Evolutionary conservation across 2,113 vertebrate genomes (phyloP).

Genomic region (Oryzias javanicus): DNA sequence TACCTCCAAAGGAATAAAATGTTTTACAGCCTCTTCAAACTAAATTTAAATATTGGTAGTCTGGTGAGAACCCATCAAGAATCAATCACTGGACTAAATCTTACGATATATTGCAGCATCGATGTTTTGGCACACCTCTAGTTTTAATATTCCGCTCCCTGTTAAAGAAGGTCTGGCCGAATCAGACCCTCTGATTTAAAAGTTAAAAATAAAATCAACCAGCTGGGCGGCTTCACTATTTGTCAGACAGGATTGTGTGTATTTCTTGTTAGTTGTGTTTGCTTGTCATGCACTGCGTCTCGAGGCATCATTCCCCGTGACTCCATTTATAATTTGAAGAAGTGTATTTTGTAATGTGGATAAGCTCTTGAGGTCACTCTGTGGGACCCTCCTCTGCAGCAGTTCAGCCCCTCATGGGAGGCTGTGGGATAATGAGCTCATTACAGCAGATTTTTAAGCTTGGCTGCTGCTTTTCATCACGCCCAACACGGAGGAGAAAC

Average conservation of each 20-base stretch:
- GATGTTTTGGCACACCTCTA: no score
- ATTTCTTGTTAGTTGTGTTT: background rate
- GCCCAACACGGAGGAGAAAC: background rate
- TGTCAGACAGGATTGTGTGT: background rate
- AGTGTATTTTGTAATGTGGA: conserved; percentile 13
- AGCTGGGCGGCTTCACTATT: background rate
- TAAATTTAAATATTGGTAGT: no score
- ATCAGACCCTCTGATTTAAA: no score
- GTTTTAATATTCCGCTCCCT: no score
- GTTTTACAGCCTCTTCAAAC: no score
- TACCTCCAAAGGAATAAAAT: no score
- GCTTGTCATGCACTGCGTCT: background rate
- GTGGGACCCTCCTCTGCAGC: conserved; percentile 4
- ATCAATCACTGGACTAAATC: no score
- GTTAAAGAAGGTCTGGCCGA: no score
- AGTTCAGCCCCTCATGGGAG: conserved; percentile 7
- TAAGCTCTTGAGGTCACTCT: conserved; percentile 9
- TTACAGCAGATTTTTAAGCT: conserved; percentile 28
- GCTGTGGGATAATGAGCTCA: conserved; percentile 37
- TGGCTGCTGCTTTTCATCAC: conserved; percentile 4
- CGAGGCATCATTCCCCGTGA: background rate
- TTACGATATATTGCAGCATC: no score
- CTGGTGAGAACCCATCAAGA: no score
- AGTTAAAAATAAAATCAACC: no score
- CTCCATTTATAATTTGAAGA: conserved; percentile 2